phyloP scores from a whole-genome alignment of 2,797 vertebrate species.

The Propithecus deckenii region DNA sequence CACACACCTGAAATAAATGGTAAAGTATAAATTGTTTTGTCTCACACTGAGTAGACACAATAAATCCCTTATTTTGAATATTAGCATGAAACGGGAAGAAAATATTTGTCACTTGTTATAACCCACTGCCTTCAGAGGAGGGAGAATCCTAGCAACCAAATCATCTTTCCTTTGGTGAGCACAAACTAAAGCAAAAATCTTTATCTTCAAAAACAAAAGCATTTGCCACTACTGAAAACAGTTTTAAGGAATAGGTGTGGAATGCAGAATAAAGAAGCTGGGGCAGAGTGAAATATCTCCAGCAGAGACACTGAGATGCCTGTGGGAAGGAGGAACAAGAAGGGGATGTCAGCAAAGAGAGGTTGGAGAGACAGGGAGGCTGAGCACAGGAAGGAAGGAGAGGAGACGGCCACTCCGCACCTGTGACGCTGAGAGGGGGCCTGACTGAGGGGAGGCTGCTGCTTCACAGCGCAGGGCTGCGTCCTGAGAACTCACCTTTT shows the following conservation, averaged over 20 bases:
- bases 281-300: neutral
- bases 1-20: neutral
- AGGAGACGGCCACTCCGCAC: fast-evolving
- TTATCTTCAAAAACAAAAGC: neutral
- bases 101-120: neutral
- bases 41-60: neutral
- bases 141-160: neutral
- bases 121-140: neutral
- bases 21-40: neutral
- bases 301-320: neutral
- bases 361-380: neutral
- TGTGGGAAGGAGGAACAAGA: neutral
- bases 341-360: neutral
- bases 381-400: neutral
- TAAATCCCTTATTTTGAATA: slow-evolving; percentile 6
- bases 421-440: fast-evolving
- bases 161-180: neutral
- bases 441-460: fast-evolving
- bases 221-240: neutral
- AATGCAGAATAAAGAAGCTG: neutral
- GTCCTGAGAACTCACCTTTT: fast-evolving
- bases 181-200: neutral
- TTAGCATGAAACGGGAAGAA: neutral
- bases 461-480: neutral
- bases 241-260: neutral